Evolutionary conservation across 2,888 invertebrate species (phyloP).

Genomic region (Prenolepis imparis): DNA sequence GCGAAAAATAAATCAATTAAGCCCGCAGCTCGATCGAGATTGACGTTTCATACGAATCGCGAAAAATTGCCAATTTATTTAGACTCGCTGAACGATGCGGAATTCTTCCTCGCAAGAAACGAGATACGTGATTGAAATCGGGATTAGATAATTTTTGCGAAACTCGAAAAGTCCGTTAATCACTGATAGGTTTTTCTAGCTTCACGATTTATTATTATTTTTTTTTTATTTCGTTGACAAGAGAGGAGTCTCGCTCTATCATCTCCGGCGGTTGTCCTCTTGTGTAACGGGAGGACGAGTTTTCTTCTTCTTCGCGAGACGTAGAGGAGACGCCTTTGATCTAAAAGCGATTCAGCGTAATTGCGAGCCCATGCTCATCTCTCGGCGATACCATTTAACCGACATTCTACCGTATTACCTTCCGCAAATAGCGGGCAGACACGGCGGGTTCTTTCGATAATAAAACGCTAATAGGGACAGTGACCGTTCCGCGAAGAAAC

Average conservation of each 20-base stretch:
- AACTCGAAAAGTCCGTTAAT: not conserved
- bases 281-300: conserved; percentile 48
- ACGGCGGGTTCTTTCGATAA: not conserved
- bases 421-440: conserved; percentile 41
- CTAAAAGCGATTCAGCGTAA: conserved; percentile 40
- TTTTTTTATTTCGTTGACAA: conserved; percentile 16
- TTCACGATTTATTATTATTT: too few relatives aligned
- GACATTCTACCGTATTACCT: conserved; percentile 44
- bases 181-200: conserved; percentile 26
- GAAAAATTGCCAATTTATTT: conserved; percentile 6
- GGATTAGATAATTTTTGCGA: not conserved
- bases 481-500: conserved; percentile 43
- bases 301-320: conserved; percentile 13
- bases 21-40: not conserved
- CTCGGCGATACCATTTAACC: conserved; percentile 31
- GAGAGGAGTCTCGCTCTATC: conserved; percentile 2
- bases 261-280: conserved; percentile 4
- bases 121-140: not conserved
- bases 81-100: not conserved
- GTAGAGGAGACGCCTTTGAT: conserved; percentile 2
- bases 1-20: conserved; percentile 35
- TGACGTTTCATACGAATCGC: not conserved
- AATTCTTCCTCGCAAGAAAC: not conserved
- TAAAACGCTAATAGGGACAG: conserved; percentile 52
- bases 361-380: conserved; percentile 4